Evolutionary conservation across 2,113 vertebrate genomes (phyloP).

Genomic region (Aepyceros melampus): DNA sequence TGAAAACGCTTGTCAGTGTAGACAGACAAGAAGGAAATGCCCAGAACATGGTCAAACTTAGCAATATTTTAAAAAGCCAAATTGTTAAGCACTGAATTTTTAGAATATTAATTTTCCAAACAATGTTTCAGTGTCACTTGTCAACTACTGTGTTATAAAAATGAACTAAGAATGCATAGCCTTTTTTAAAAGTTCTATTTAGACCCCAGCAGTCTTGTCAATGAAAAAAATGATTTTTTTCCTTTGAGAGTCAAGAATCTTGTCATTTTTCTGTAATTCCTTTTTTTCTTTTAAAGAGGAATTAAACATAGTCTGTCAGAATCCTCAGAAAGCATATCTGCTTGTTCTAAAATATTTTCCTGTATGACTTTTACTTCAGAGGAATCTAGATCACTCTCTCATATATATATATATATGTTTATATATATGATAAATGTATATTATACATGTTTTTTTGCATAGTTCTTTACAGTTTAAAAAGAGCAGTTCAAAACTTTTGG

Average conservation of each 20-base stretch:
- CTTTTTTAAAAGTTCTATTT: neutral
- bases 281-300: neutral
- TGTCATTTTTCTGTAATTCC: neutral
- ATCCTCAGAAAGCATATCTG: neutral
- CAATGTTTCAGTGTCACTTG: neutral
- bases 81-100: conserved; percentile 26
- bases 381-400: neutral
- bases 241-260: neutral
- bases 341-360: neutral
- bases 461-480: neutral
- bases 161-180: neutral
- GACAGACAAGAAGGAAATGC: conserved; percentile 11
- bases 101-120: conserved; percentile 22
- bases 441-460: neutral
- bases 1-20: conserved; percentile 20
- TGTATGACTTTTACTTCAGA: neutral
- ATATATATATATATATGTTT: neutral
- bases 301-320: neutral
- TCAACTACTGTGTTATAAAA: conserved; percentile 13
- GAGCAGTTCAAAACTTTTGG: neutral
- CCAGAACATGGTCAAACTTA: neutral
- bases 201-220: neutral
- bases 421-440: neutral
- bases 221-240: neutral
- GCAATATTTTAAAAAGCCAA: neutral